phyloP scores from a whole-genome alignment of 2,113 vertebrate genomes.

The Columba janthina region DNA sequence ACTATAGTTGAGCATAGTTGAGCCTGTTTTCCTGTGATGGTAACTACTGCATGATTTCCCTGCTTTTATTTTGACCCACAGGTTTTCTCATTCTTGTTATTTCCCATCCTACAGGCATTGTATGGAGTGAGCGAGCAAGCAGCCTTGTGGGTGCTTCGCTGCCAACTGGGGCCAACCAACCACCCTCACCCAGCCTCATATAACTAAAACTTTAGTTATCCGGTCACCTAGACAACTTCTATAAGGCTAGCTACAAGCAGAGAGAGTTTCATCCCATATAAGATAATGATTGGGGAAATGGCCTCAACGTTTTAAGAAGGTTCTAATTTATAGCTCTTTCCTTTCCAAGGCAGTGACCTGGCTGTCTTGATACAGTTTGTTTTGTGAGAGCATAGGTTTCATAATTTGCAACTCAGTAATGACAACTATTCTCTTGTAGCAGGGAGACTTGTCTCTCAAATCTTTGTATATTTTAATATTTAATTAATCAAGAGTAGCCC shows the following conservation, averaged over 20 bases:
- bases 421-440: neutral
- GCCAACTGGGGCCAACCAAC: neutral
- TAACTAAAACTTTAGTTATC: neutral
- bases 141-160: neutral
- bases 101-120: neutral
- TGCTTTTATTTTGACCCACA: neutral
- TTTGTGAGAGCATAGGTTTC: neutral
- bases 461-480: neutral
- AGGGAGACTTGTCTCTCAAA: neutral
- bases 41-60: neutral
- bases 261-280: neutral
- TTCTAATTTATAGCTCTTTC: neutral
- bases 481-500: neutral
- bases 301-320: neutral
- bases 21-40: neutral
- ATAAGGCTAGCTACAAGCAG: neutral
- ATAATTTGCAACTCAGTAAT: neutral
- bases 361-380: neutral
- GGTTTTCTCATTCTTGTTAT: neutral
- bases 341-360: neutral
- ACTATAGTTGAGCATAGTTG: neutral
- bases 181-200: neutral
- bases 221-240: neutral
- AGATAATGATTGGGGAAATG: neutral
- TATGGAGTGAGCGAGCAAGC: rapidly evolving